phyloP scores from a whole-genome alignment of 2,113 vertebrate species.

The Notechis scutatus region DNA sequence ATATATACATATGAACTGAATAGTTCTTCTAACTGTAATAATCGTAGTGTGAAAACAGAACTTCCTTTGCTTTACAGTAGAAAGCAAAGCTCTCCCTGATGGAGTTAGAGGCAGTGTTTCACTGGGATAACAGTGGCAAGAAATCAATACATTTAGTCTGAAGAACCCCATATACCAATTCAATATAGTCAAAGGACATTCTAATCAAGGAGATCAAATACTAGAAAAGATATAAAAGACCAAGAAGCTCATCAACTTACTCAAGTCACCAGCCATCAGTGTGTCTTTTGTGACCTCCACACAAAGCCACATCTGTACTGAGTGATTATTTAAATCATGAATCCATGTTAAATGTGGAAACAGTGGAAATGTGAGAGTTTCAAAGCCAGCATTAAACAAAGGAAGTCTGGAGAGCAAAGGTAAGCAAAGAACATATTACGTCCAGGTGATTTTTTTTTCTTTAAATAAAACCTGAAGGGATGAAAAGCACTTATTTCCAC shows the following conservation, averaged over 20 bases:
- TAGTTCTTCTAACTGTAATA: neutral
- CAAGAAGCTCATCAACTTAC: neutral
- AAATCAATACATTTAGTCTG: neutral
- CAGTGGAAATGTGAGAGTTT: constrained; percentile 5
- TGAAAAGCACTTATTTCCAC: constrained; percentile 16
- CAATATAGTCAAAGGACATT: constrained; percentile 14
- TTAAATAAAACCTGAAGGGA: neutral
- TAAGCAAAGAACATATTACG: neutral
- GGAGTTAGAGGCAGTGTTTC: neutral
- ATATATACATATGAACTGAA: neutral
- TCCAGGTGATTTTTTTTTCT: neutral
- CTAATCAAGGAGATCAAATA: constrained; percentile 21
- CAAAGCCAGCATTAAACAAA: neutral
- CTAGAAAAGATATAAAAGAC: neutral
- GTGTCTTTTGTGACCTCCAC: constrained; percentile 3
- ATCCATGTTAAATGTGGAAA: constrained; percentile 8
- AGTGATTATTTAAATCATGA: constrained; percentile 28
- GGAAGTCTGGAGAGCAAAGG: neutral
- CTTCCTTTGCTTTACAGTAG: neutral
- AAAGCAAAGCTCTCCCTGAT: neutral
- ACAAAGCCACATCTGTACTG: neutral
- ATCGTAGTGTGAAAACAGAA: neutral
- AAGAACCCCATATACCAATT: neutral
- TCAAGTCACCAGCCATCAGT: constrained; percentile 1
- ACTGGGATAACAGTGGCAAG: neutral